A percentile compares a stretch with the other conserved stretches of the same genome.
phyloP scores from a whole-genome alignment of 2,113 vertebrate genomes.

The Orientallactaga bullata region DNA sequence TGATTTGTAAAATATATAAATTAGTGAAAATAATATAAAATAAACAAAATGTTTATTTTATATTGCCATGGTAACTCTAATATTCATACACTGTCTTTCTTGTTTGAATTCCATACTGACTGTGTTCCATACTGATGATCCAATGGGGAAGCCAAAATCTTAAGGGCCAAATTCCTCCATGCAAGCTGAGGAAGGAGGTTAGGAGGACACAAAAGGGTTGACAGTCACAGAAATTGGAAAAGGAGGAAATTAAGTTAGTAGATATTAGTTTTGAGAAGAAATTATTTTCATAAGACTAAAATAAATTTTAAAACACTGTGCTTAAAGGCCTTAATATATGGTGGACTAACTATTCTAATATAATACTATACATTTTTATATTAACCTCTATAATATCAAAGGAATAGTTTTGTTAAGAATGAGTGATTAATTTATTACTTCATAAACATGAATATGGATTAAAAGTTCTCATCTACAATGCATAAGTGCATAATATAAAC shows the following conservation, averaged over 20 bases:
- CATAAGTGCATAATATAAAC: slow-evolving; percentile 19
- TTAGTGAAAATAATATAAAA: slow-evolving; percentile 74
- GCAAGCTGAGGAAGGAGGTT: slow-evolving; percentile 77
- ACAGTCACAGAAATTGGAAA: slow-evolving; percentile 77
- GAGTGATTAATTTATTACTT: slow-evolving; percentile 45
- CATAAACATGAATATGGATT: neutral
- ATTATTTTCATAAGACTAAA: slow-evolving; percentile 72
- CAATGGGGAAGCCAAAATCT: slow-evolving; percentile 82
- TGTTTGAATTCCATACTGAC: slow-evolving; percentile 78
- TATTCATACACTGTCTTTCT: slow-evolving; percentile 79
- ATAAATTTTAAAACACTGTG: slow-evolving; percentile 66
- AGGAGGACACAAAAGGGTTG: slow-evolving; percentile 67
- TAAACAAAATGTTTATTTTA: slow-evolving; percentile 74
- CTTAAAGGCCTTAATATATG: slow-evolving; percentile 57
- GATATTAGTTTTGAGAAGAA: slow-evolving; percentile 68
- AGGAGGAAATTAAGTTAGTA: slow-evolving; percentile 79
- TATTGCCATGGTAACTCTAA: slow-evolving; percentile 72
- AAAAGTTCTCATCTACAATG: slow-evolving; percentile 56
- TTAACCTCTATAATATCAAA: slow-evolving; percentile 57
- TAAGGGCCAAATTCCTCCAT: slow-evolving; percentile 80
- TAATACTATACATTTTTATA: slow-evolving; percentile 51
- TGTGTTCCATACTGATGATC: slow-evolving; percentile 80
- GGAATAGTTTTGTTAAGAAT: slow-evolving; percentile 29
- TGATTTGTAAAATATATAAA: slow-evolving; percentile 65
- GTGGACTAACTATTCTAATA: slow-evolving; percentile 34